Percentiles rank a stretch among this genome's conserved stretches.
Conservation (phyloP, 2,113 vertebrate species). For the Alligator sinensis region DNA sequence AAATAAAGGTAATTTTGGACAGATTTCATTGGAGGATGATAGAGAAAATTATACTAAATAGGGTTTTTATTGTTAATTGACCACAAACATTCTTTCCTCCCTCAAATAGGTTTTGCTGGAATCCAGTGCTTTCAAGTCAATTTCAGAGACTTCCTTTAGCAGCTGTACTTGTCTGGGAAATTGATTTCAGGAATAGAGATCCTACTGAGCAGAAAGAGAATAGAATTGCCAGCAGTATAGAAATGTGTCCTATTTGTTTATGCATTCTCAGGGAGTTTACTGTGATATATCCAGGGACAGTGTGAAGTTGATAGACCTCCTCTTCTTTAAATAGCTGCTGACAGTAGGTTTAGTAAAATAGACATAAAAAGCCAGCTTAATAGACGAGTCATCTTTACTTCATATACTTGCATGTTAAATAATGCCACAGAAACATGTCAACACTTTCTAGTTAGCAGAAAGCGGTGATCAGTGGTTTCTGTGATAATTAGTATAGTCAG, state of each 20-base stretch:
- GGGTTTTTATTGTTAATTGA: background rate
- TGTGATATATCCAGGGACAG: background rate
- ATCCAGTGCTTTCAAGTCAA: background rate
- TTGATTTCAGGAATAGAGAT: background rate
- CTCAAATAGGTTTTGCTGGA: background rate
- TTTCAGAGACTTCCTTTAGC: background rate
- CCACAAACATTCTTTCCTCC: background rate
- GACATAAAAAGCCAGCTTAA: background rate
- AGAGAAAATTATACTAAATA: background rate
- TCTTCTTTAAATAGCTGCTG: background rate
- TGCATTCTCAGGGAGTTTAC: background rate
- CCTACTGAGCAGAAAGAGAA: background rate
- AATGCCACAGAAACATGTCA: constrained; percentile 39
- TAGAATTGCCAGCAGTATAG: background rate
- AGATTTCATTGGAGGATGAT: background rate
- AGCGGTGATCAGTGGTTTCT: constrained; percentile 59
- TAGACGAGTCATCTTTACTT: constrained; percentile 4
- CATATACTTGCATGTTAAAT: constrained; percentile 43
- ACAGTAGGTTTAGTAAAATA: background rate
- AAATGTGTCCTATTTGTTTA: background rate
- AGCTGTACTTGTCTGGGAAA: background rate
- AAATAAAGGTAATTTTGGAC: background rate
- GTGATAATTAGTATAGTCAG: constrained; percentile 61
- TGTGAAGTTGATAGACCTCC: background rate
- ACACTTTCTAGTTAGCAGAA: constrained; percentile 46